Evolutionary conservation across 2,888 invertebrate genomes (phyloP), one percentile per base, ranked within the genome.

Genomic region (Pheosia gnoma): DNA sequence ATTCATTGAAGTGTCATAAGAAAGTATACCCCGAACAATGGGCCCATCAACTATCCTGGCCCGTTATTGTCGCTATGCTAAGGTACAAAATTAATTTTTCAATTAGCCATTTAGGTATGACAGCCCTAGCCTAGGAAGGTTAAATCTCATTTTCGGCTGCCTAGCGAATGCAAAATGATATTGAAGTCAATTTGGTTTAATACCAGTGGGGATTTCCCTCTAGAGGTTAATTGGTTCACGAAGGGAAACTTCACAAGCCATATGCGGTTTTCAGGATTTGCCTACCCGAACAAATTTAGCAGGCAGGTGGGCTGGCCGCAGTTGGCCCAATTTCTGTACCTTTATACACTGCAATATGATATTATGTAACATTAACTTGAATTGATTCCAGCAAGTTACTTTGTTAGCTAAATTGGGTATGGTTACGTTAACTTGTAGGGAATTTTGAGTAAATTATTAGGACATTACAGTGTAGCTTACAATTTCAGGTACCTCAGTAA

Each of bases 111-210:
- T 37, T 37, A 38, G 51, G 47, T 38, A 70, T 56, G 58, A 65
- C 72, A 61, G 60, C 72, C 72, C 70, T 76, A 75, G 76, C 74
- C 75, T 72, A 77, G 78, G 25, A 25, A 2, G 25, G 70, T 68
- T 69, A 75, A 83, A 81, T 73, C 78, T 79, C 74, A 82, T 83
- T 81, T 83, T 81, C 76, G 67, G 73, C 67, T 62, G 75, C 76
- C 74, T 71, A 70, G 65, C 60, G 61, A 79, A 83, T 81, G 80
- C 83, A 80, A 87, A 85, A 89, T 90, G 86, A 88, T 85, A 85
- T 85, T 79, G 83, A 78, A 86, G 84, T 84, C 86, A 87, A 89
- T 89, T 88, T 87, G 82, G 87, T 85, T 84, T 84, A 84, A 88
- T 84, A 79, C 78, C 78, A 60, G 68, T 70, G 73, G 74, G 79